Conservation (phyloP, 2,888 invertebrate species). For the Melanophora roralis region DNA sequence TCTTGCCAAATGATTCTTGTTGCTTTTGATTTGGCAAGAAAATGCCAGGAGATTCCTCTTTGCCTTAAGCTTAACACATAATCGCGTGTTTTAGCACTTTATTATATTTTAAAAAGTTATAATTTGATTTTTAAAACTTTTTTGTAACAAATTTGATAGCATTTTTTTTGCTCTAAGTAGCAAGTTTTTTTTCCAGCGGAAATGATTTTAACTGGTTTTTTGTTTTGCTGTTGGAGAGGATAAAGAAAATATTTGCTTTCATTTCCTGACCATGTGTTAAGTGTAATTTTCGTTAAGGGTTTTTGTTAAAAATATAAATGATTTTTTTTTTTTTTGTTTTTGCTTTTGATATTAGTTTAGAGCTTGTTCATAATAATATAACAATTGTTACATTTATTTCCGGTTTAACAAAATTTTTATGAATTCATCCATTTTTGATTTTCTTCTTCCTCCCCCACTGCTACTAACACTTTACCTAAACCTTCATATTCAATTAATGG, state of each 20-base stretch:
- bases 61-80: slow-evolving; percentile 8
- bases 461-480: slow-evolving; percentile 4
- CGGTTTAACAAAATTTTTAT: slow-evolving; percentile 34
- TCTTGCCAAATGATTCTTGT: neutral
- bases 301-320: neutral
- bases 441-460: neutral
- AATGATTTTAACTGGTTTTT: slow-evolving; percentile 58
- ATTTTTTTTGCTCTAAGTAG: neutral
- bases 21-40: slow-evolving; percentile 4
- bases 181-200: slow-evolving; percentile 46
- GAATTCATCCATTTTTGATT: slow-evolving; percentile 18
- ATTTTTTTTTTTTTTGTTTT: slow-evolving; percentile 1
- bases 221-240: neutral
- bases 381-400: slow-evolving; percentile 59
- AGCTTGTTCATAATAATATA: slow-evolving; percentile 34
- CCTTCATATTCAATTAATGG: slow-evolving; percentile 57
- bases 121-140: slow-evolving; percentile 56
- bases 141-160: slow-evolving; percentile 21
- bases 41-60: slow-evolving; percentile 6
- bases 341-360: slow-evolving; percentile 27
- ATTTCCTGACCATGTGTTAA: slow-evolving; percentile 43
- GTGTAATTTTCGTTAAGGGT: neutral
- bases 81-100: slow-evolving; percentile 62
- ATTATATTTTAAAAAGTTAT: slow-evolving; percentile 59
- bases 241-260: slow-evolving; percentile 18